Percentiles rank a stretch among this genome's conserved stretches.
Conservation (phyloP, 1,140 invertebrate species). For the Zaprionus taronus region DNA sequence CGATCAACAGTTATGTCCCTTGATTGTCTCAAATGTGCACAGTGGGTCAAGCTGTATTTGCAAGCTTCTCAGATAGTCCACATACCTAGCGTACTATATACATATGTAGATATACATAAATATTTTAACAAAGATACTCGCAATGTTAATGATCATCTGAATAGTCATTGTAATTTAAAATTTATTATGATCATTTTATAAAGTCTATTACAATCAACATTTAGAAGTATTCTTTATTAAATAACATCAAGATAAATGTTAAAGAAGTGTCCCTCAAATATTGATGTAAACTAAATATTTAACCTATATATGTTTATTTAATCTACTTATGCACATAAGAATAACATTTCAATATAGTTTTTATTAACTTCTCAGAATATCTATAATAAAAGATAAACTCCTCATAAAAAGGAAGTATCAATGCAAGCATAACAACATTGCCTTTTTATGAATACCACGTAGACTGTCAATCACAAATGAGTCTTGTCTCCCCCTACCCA, state of each 20-base stretch:
- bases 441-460: conserved; percentile 4
- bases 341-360: not conserved
- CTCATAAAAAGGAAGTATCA: conserved; percentile 9
- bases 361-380: not conserved
- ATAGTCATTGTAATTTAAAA: too few species aligned
- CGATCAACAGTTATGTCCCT: conserved; percentile 43
- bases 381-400: not conserved
- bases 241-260: too few species aligned
- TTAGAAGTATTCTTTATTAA: too few species aligned
- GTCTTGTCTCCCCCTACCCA: not conserved
- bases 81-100: too few species aligned
- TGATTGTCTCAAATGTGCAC: conserved; percentile 28
- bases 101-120: too few species aligned
- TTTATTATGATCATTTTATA: too few species aligned
- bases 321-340: not conserved
- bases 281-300: not conserved
- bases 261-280: not conserved
- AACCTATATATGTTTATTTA: not conserved
- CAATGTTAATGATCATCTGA: too few species aligned
- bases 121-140: too few species aligned
- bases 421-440: not conserved
- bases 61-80: not conserved
- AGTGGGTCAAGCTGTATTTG: conserved; percentile 17
- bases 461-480: conserved; percentile 30
- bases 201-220: too few species aligned